Evolutionary conservation across 2,113 vertebrate species (phyloP).

Genomic region (Lepus timidus): DNA sequence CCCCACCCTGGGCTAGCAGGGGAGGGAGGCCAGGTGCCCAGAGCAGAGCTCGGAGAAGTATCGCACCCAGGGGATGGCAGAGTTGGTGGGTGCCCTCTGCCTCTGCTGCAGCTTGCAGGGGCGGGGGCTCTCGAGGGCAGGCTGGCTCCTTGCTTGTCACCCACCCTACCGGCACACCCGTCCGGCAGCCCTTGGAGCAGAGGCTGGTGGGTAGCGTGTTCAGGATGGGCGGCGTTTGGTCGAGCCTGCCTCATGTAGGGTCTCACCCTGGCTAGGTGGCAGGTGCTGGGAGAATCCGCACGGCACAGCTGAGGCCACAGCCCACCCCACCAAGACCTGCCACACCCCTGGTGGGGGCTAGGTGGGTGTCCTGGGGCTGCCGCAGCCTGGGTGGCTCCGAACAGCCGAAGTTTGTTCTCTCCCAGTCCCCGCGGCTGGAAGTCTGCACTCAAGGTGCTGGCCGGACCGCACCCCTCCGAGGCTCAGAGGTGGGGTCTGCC

Average conservation of each 20-base stretch:
- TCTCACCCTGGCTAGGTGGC: no score
- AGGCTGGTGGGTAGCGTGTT: background rate
- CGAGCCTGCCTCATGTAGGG: background rate
- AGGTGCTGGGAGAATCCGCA: rapidly evolving
- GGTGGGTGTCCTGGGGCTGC: background rate
- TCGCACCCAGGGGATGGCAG: background rate
- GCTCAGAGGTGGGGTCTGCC: no score
- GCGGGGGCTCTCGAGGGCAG: background rate
- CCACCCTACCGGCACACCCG: background rate
- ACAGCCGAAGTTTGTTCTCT: no score
- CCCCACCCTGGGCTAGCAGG: rapidly evolving
- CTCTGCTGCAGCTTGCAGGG: no score
- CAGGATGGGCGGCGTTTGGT: rapidly evolving
- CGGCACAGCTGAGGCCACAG: no score
- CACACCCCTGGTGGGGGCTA: rapidly evolving
- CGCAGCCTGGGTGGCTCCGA: rapidly evolving
- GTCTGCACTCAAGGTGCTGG: background rate
- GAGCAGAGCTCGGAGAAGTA: background rate
- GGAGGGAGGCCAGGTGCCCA: background rate
- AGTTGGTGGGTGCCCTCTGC: background rate
- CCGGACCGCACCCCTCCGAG: no score
- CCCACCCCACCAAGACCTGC: rapidly evolving
- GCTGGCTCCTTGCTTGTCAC: rapidly evolving
- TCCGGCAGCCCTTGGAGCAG: no score
- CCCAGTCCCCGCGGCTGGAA: background rate